These are phyloP conservation scores for Asteroscopus sphinx DNA, from an alignment of 2,888 invertebrate species.

Conservation along the genomic window DNA sequence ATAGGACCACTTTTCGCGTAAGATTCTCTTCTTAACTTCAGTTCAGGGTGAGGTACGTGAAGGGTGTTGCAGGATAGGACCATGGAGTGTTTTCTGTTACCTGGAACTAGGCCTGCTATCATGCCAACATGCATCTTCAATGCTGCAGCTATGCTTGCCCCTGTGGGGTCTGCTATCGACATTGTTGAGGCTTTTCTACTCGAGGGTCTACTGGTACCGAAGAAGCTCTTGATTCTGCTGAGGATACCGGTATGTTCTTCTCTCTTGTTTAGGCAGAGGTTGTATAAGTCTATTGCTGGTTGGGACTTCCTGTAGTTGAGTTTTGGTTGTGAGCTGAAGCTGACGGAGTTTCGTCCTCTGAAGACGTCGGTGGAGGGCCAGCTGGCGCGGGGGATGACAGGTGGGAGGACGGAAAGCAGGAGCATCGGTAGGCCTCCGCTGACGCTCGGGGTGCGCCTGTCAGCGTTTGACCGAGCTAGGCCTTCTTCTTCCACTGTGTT, in stretches of 20 bases:
- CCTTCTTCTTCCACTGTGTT: slow-evolving; percentile 85
- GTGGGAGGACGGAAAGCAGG: slow-evolving; percentile 92
- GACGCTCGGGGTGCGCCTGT: slow-evolving; percentile 91
- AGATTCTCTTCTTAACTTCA: slow-evolving; percentile 84
- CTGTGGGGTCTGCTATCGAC: slow-evolving; percentile 90
- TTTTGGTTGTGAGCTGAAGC: slow-evolving; percentile 92
- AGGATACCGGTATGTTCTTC: slow-evolving; percentile 89
- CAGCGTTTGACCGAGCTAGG: slow-evolving; percentile 56
- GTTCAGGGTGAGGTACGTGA: slow-evolving; percentile 83
- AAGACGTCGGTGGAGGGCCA: slow-evolving; percentile 93
- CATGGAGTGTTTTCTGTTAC: slow-evolving; percentile 90
- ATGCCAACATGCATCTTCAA: slow-evolving; percentile 93
- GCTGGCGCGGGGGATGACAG: slow-evolving; percentile 93
- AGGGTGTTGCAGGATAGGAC: slow-evolving; percentile 91
- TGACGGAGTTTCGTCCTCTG: slow-evolving; percentile 90
- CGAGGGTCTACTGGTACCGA: slow-evolving; percentile 91
- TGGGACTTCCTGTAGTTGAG: slow-evolving; percentile 89
- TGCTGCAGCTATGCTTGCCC: slow-evolving; percentile 92
- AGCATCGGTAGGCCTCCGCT: slow-evolving; percentile 93
- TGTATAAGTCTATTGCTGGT: slow-evolving; percentile 90
- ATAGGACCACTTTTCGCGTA: slow-evolving; percentile 91
- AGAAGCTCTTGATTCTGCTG: slow-evolving; percentile 89
- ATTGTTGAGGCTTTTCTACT: slow-evolving; percentile 92
- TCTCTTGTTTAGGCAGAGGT: slow-evolving; percentile 89
- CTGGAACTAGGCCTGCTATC: slow-evolving; percentile 92